Base-by-base conservation (phyloP, 2,888 invertebrate genomes). In the Cancer borealis region DNA sequence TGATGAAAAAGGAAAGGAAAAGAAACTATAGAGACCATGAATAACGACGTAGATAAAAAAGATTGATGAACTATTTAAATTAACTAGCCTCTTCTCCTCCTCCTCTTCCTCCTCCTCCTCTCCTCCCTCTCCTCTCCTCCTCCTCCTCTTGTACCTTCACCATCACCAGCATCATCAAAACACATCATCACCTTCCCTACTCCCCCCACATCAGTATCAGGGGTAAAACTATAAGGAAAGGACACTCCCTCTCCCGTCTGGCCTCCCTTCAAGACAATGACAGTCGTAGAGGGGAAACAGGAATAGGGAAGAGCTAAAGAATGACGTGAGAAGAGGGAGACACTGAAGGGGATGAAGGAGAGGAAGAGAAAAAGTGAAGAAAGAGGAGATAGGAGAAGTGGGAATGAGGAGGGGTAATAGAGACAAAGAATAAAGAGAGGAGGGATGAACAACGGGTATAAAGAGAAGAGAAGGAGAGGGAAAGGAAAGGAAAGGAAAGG, bases 261-360 rank as follows among this genome's bases (percentile, higher is more conserved):
- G n/a, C n/a, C 66, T 66, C 66, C 66, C 66, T 21, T 1, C 17
- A 66, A 66, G n/a, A 66, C 66, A 66, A 66, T 66, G 66, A 66
- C n/a, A 66, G n/a, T 66, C 66, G 66, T 66, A n/a, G 66, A 66
- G n/a, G 66, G 66, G 66, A n/a, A 66, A 66, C n/a, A n/a, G 66
- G 66, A 66, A 66, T 66, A 66, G 21, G n/a, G 66, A 66, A n/a
- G 66, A 66, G 6, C 21, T 66, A 47, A 47, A 49, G 88, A n/a
- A n/a, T n/a, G 46, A 46, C 12, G 88, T 46, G 46, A 49, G 88
- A 26, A 46, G 88, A 88, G 46, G 88, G 88, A 66, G 66, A 21
- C 3, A 6, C n/a, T 17, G 66, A 66, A 66, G 66, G 66, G 66
- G 66, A 66, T 66, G n/a, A 66, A 45, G 88, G 88, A 88, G 46